phyloP scores from a whole-genome alignment of 2,888 invertebrate species.

The Macaria liturata region DNA sequence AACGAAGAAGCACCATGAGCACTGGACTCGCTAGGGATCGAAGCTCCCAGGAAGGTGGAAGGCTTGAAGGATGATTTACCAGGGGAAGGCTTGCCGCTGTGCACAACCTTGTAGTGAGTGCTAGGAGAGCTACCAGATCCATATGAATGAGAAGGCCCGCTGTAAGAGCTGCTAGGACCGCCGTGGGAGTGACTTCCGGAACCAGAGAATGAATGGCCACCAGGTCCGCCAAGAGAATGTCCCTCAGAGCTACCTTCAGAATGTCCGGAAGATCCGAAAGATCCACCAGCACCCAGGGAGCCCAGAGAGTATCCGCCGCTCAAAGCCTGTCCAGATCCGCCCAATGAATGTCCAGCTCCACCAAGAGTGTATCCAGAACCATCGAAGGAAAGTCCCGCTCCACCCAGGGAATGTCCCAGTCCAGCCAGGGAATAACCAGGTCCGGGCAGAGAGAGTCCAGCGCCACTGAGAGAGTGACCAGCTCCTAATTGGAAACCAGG shows the following conservation, averaged over 20 bases:
- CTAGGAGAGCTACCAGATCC: constrained; percentile 36
- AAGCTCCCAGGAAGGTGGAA: constrained; percentile 71
- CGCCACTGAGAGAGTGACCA: constrained; percentile 35
- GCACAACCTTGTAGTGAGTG: constrained; percentile 50
- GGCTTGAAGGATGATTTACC: constrained; percentile 73
- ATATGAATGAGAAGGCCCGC: constrained; percentile 42
- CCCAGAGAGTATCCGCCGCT: constrained; percentile 36
- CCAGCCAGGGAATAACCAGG: constrained; percentile 31
- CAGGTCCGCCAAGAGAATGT: constrained; percentile 31
- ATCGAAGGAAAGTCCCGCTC: constrained; percentile 39
- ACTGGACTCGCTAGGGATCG: constrained; percentile 60
- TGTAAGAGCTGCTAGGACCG: constrained; percentile 43
- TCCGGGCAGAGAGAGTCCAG: constrained; percentile 42
- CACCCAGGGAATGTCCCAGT: constrained; percentile 32
- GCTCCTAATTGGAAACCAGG: constrained; percentile 27
- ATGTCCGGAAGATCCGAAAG: constrained; percentile 32
- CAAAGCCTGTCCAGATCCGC: constrained; percentile 39
- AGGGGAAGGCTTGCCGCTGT: constrained; percentile 49
- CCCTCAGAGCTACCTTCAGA: constrained; percentile 34
- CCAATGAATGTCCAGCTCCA: constrained; percentile 40
- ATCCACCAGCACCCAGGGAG: constrained; percentile 40
- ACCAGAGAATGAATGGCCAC: constrained; percentile 29
- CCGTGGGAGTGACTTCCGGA: constrained; percentile 35
- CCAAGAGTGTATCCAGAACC: constrained; percentile 36
- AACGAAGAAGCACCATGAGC: constrained; percentile 56